phyloP scores from a whole-genome alignment of 2,113 vertebrate species.

The Dunckerocampus dactyliophorus region DNA sequence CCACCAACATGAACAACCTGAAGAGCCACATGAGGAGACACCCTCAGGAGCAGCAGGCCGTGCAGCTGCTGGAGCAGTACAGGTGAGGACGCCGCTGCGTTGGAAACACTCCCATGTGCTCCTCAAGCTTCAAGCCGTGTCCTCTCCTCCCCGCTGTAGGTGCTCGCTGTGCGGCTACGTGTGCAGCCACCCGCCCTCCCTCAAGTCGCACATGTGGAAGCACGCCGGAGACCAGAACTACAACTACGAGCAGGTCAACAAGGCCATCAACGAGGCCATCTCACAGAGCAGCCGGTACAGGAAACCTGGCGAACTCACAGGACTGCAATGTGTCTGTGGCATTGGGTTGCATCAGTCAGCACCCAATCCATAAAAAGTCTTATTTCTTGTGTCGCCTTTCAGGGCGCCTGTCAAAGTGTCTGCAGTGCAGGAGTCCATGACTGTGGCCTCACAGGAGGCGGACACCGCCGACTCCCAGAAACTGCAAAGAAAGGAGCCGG shows the following conservation, averaged over 20 bases:
- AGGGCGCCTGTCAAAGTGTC: conserved; percentile 50
- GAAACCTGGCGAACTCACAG: too few relatives aligned
- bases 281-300: conserved; percentile 89
- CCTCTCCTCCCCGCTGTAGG: conserved; percentile 61
- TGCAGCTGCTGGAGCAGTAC: conserved; percentile 85
- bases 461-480: conserved; percentile 21
- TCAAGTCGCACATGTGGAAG: conserved; percentile 99
- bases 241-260: conserved; percentile 98
- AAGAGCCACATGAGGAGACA: conserved; percentile 86
- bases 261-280: conserved; percentile 96
- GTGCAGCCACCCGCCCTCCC: conserved; percentile 94
- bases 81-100: conserved; percentile 59
- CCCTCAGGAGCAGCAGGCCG: conserved; percentile 83
- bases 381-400: too few relatives aligned
- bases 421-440: conserved; percentile 26
- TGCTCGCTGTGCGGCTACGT: conserved; percentile 97
- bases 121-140: neutral
- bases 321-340: too few relatives aligned
- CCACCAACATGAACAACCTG: conserved; percentile 85
- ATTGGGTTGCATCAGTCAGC: too few relatives aligned
- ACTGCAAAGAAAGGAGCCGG: conserved; percentile 28
- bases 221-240: conserved; percentile 98
- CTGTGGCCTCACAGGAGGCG: conserved; percentile 54
- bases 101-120: neutral
- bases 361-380: too few relatives aligned